These are phyloP conservation scores for Doris montereyensis DNA, from an alignment of 2,888 invertebrate species.

Conservation along the genomic window DNA sequence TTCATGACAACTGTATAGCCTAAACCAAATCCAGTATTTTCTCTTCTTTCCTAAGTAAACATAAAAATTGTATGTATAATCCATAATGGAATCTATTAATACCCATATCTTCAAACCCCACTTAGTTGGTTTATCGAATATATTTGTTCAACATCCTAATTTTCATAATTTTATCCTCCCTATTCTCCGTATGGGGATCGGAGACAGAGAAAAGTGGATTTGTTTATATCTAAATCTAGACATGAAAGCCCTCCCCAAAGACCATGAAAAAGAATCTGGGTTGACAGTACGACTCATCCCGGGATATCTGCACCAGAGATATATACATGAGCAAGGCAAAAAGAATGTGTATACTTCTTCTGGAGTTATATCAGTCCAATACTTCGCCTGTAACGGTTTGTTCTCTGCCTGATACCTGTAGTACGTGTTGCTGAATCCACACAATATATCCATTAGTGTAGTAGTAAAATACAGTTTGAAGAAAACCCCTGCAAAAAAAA, in stretches of 20 bases:
- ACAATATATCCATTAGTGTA: background rate
- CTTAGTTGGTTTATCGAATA: background rate
- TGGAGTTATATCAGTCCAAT: background rate
- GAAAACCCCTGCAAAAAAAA: background rate
- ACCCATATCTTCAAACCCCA: slow-evolving; percentile 8
- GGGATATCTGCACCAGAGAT: too few relatives aligned
- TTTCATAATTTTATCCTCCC: too few relatives aligned
- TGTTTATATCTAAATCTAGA: background rate
- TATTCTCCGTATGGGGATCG: background rate
- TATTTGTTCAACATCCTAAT: background rate
- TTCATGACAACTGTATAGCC: too few relatives aligned
- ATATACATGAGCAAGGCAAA: too few relatives aligned
- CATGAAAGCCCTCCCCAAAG: slow-evolving; percentile 18
- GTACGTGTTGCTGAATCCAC: background rate
- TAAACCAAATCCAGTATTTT: background rate
- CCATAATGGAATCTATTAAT: slow-evolving; percentile 6
- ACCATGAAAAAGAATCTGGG: background rate
- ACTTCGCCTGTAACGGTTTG: background rate
- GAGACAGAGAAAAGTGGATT: background rate
- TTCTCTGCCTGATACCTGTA: background rate
- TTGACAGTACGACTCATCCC: background rate
- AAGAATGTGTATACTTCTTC: background rate
- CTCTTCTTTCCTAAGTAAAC: slow-evolving; percentile 12
- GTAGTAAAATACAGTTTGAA: slow-evolving; percentile 3
- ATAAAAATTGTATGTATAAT: slow-evolving; percentile 3